Base-by-base conservation (phyloP, 2,888 invertebrate species). In the Argyresthia albistria region DNA sequence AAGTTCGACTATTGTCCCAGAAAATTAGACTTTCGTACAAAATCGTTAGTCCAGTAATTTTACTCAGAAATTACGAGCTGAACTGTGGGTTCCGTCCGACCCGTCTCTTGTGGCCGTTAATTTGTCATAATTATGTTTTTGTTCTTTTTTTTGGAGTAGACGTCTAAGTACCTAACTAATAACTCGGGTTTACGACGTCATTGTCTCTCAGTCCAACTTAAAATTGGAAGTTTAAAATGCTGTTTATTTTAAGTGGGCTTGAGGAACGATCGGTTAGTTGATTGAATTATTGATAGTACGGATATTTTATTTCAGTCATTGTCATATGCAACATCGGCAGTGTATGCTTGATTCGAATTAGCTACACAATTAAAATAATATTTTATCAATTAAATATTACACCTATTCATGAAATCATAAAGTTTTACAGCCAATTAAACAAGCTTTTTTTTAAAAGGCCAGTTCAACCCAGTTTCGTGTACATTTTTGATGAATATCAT, bases 1-100 rank as follows among this genome's bases (percentile, higher is more conserved):
- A 70, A 73, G 69, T 70, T 25, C 67, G 72, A 70, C 80, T 76
- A 80, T 81, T 84, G 83, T 84, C 80, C 74, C 74, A 73, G 72
- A 75, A 77, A 81, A 80, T 86, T 80, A 73, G 76, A 76, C 73
- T 75, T 74, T 64, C 73, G 68, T 69, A 73, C 70, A 71, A 71
- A 78, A 76, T 76, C 71, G 72, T 69, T 71, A 67, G 69, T 59
- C 68, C 65, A 65, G 69, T 71, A 78, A 81, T 80, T 80, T 80
- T 67, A 67, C 73, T 69, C 69, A 72, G 76, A 74, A 78, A 77
- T 76, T 73, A 73, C 69, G 67, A 73, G 79, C 78, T 75, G 73
- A 73, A 74, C 67, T n/a, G n/a, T n/a, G n/a, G n/a, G n/a, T n/a
- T n/a, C 67, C 70, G 78, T 76, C 78, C 79, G 77, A 67, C 62